Evolutionary conservation across 2,797 vertebrate species (phyloP).

Genomic region (Denticeps clupeoides): DNA sequence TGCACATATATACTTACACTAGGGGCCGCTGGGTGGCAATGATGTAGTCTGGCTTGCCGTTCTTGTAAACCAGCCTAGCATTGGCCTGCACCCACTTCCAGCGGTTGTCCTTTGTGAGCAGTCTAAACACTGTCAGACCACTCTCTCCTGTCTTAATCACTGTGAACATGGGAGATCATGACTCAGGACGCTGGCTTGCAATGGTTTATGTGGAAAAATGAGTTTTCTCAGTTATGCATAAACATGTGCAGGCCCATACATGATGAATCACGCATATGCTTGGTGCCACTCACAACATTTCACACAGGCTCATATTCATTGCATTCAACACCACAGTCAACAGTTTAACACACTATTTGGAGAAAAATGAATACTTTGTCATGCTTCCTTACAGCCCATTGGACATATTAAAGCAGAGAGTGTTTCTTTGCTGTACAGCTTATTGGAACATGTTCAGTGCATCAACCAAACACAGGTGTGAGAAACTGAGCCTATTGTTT

Average conservation of each 20-base stretch:
- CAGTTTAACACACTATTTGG: no score
- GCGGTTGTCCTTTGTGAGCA: conserved; percentile 66
- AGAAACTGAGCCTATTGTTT: conserved; percentile 4
- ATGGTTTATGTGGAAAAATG: no score
- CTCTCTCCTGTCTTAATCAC: conserved; percentile 75
- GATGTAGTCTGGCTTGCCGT: conserved; percentile 66
- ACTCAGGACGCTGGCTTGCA: background rate
- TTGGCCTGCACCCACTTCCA: conserved; percentile 77
- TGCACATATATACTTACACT: conserved; percentile 46
- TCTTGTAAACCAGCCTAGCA: conserved; percentile 67
- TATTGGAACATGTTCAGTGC: background rate
- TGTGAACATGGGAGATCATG: conserved; percentile 22
- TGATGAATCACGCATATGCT: no score
- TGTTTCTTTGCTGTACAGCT: background rate
- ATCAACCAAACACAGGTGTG: background rate
- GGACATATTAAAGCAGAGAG: background rate
- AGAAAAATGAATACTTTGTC: no score
- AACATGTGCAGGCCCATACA: no score
- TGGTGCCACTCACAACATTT: no score
- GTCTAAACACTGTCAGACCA: conserved; percentile 63
- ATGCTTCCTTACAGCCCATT: background rate
- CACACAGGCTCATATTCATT: no score
- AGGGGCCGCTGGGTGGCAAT: conserved; percentile 64
- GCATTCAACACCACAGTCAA: no score
- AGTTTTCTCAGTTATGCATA: conserved; percentile 3